Evolutionary conservation across 2,113 vertebrate genomes (phyloP), one percentile per base, ranked within the genome.

Genomic region (Rhabdornis inornatus): DNA sequence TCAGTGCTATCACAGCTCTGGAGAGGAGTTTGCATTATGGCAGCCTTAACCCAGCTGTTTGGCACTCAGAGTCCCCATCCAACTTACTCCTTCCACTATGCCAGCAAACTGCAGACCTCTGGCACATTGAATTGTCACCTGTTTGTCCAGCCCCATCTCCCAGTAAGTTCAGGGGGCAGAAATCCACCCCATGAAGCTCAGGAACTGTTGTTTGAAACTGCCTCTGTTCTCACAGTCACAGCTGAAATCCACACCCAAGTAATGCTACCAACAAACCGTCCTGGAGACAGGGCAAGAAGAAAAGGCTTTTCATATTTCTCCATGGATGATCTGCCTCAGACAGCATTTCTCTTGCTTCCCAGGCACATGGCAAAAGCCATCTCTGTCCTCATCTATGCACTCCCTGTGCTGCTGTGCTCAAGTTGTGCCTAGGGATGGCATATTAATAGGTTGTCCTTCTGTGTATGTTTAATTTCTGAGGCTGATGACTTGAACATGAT

Each of bases 401-500:
- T 63, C 47, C n/a, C 18, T 65, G 23, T 59, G 49, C 52, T 92
- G 49, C 59, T 77, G 75, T 2, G 2, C 65, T 69, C 65, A 64
- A 39, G 30, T 39, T 59, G n/a, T 70, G 35, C 68, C 53, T 53
- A 45, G 33, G 30, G 42, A 94, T 47, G 18, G 47, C 56, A 56
- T 61, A 70, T 66, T 86, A 74, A 81, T 56, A 65, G 55, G 56
- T 56, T 2, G 0, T 21, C 20, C 27, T 91, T 89, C 84, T 86
- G 71, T 71, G 59, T 74, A 28, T 19, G 6, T 90, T 94, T 86
- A 61, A 91, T 74, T 91, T 90, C 80, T 83, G 75, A 90, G 47
- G 33, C 82, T 92, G 75, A 45, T 88, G 71, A 69, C 68, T 42
- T 0, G 0, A 93, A 91, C 55, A 10, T 35, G 55, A 65, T 90